Percentiles rank a stretch among this genome's conserved stretches.
phyloP scores from a whole-genome alignment of 2,888 invertebrate genomes.

The Thymelicus sylvestris region DNA sequence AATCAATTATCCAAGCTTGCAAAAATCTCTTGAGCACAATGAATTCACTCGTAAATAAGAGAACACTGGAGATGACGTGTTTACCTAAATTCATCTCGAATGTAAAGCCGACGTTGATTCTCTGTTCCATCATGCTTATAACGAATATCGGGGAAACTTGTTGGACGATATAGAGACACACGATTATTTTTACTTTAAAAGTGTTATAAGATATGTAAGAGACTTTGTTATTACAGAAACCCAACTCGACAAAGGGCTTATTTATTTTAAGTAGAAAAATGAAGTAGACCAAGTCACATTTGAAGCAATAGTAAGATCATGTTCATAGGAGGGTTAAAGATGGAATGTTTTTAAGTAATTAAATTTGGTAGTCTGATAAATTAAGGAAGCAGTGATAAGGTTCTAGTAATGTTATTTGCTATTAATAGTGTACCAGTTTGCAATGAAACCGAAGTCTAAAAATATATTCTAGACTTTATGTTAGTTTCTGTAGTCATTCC shows the following conservation, averaged over 20 bases:
- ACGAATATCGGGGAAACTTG: not conserved
- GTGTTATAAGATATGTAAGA: no score
- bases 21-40: slow-evolving; percentile 19
- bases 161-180: not conserved
- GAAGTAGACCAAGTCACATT: no score
- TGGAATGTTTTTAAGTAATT: no score
- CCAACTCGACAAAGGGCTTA: no score
- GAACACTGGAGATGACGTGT: slow-evolving; percentile 15
- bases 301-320: no score
- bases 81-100: slow-evolving; percentile 20
- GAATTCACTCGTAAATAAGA: slow-evolving; percentile 22
- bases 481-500: slow-evolving; percentile 10
- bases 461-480: not conserved
- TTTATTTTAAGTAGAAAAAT: no score
- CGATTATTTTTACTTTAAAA: no score
- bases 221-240: no score
- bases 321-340: no score
- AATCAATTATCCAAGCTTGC: slow-evolving; percentile 10
- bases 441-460: not conserved
- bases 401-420: no score
- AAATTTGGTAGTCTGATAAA: no score
- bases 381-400: no score
- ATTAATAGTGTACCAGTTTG: not conserved
- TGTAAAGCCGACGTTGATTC: slow-evolving; percentile 5
- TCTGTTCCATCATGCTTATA: not conserved